Conservation (phyloP, 2,888 invertebrate species). For the Apodemia zela region DNA sequence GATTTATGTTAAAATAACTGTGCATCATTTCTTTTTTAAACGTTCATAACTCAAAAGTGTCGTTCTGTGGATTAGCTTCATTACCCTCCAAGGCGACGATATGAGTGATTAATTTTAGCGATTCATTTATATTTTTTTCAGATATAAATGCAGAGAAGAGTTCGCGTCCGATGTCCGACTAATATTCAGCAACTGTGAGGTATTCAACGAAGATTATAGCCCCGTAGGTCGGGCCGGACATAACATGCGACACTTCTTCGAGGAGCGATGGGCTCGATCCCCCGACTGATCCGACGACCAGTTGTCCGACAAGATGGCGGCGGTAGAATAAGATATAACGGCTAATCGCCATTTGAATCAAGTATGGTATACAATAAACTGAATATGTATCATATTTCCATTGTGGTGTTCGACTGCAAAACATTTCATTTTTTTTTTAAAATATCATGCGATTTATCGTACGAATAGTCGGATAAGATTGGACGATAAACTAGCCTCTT, state of each 20-base stretch:
- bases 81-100: no score
- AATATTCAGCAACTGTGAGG: constrained; percentile 98
- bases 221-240: constrained; percentile 98
- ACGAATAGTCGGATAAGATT: neutral
- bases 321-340: neutral
- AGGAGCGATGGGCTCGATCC: constrained; percentile 83
- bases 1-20: no score
- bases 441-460: neutral
- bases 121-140: constrained; percentile 59
- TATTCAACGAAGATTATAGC: constrained; percentile 98
- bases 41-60: no score
- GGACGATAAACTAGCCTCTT: neutral
- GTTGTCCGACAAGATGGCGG: constrained; percentile 19
- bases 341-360: neutral
- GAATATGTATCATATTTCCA: neutral
- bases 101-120: no score
- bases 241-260: constrained; percentile 95
- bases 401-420: no score
- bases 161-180: constrained; percentile 95
- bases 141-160: constrained; percentile 95
- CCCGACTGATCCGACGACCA: constrained; percentile 27
- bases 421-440: no score
- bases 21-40: no score
- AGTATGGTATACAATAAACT: neutral
- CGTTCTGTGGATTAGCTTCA: no score